Base-by-base conservation (phyloP, 2,113 vertebrate species). In the Chloroceryle aenea region DNA sequence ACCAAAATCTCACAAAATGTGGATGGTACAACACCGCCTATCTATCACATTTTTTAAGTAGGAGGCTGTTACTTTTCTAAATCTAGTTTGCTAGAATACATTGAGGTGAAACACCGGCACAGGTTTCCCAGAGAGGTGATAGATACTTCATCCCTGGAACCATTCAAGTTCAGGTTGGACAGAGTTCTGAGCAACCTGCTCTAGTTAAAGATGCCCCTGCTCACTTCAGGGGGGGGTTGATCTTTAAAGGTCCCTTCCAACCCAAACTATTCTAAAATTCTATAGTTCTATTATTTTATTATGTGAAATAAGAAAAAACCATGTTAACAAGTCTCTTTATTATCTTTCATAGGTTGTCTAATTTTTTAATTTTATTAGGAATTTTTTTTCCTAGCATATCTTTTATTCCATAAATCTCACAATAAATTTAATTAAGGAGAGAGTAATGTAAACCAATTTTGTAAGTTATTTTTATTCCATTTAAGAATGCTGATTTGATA, bases 141-240 rank as follows among this genome's bases (percentile, higher is more conserved):
- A 11, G 25, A 19, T 27, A 34, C 7, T n/a, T 15, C 38, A 21
- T 29, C 20, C 23, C 59, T 66, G 15, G 50, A 50, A 58, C 38
- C 3, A 18, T 43, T 66, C 36, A 12, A 25, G 38, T 2, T 2
- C 53, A 23, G 45, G 30, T 1, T 68, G n/a, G 29, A 80, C 0
- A 1, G 9, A 14, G 25, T 40, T 74, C 14, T 53, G 32, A 47
- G 38, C 38, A 73, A 30, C 38, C 13, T 34, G 10, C 14, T 34
- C 6, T 8, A 6, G 27, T 12, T 14, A 66, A 40, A n/a, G 59
- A 12, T 40, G 38, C 21, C 27, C 10, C 52, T n/a, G 36, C 5
- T 9, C 6, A 19, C 0, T 2, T 32, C n/a, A 32, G 29, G 9
- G 10, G 10, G 11, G 9, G 1, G 9, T 40, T 29, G 17, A 42